These are phyloP conservation scores for Euplagia quadripunctaria DNA, from an alignment of 2,888 invertebrate species.

Conservation along the genomic window DNA sequence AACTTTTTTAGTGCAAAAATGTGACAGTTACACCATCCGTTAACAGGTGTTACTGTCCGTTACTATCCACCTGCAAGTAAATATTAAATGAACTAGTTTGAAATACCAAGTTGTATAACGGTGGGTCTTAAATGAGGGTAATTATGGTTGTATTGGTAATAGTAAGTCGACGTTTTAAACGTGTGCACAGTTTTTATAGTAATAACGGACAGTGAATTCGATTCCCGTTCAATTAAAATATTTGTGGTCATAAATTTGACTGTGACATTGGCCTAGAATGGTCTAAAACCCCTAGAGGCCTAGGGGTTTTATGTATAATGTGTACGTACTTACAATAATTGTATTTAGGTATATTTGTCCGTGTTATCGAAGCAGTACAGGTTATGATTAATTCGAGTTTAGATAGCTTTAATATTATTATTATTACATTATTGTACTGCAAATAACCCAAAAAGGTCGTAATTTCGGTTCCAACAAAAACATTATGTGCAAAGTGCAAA, in stretches of 20 bases:
- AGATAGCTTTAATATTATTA: too few species aligned
- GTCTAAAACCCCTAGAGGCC: too few species aligned
- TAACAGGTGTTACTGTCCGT: constrained; percentile 6
- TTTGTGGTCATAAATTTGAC: not conserved
- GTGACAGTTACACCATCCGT: not conserved
- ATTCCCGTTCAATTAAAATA: not conserved
- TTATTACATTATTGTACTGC: too few species aligned
- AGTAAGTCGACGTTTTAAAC: not conserved
- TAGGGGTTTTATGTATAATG: too few species aligned
- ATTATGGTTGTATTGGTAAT: not conserved
- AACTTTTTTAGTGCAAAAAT: constrained; percentile 17
- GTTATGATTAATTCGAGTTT: too few species aligned
- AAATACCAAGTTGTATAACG: constrained; percentile 37
- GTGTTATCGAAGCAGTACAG: too few species aligned
- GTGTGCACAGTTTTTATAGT: not conserved
- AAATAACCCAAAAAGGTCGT: too few species aligned
- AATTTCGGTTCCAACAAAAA: too few species aligned
- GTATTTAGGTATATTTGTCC: too few species aligned
- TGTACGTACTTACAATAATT: too few species aligned
- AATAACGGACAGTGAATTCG: not conserved
- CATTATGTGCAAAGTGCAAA: too few species aligned
- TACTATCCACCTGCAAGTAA: constrained; percentile 14
- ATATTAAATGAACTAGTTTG: constrained; percentile 35
- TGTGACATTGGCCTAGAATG: too few species aligned
- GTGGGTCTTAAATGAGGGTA: not conserved